Conservation (phyloP, 1,140 invertebrate genomes). For the Ceratina australensis region DNA sequence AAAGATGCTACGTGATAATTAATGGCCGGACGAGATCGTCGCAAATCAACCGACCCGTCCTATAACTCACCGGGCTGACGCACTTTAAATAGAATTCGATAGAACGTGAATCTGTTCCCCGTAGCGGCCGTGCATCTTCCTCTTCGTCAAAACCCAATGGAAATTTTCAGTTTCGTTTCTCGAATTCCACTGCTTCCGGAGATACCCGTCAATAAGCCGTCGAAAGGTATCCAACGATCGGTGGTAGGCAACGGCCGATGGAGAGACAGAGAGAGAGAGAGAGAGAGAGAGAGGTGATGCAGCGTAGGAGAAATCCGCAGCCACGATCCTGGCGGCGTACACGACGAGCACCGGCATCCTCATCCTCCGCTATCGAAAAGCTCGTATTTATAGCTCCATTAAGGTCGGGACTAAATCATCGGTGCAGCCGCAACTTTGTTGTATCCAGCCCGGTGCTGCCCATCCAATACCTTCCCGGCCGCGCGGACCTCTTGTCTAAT, state of each 20-base stretch:
- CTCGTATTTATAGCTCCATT: constrained; percentile 80
- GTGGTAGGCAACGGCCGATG: neutral
- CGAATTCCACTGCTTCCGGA: neutral
- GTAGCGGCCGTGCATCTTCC: neutral
- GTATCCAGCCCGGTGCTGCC: constrained; percentile 68
- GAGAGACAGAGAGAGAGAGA: too few species aligned
- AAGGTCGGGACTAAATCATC: constrained; percentile 79
- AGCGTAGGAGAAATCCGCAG: constrained; percentile 55
- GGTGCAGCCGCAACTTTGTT: constrained; percentile 78
- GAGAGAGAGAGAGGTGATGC: too few species aligned
- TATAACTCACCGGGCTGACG: constrained; percentile 74
- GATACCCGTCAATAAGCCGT: neutral
- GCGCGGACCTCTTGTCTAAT: constrained; percentile 75
- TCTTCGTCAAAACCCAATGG: neutral
- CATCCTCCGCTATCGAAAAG: constrained; percentile 77
- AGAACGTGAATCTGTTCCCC: constrained; percentile 38
- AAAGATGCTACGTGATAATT: constrained; percentile 76
- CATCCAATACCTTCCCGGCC: constrained; percentile 73
- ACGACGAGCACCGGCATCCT: constrained; percentile 62
- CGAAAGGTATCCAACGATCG: neutral
- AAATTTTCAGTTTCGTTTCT: neutral
- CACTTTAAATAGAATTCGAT: constrained; percentile 76
- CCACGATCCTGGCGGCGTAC: constrained; percentile 53
- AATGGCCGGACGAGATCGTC: constrained; percentile 73
- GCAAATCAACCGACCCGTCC: constrained; percentile 74